These are phyloP conservation scores for Peromyscus maniculatus DNA, from an alignment of 2,113 vertebrate genomes.

Conservation along the genomic window DNA sequence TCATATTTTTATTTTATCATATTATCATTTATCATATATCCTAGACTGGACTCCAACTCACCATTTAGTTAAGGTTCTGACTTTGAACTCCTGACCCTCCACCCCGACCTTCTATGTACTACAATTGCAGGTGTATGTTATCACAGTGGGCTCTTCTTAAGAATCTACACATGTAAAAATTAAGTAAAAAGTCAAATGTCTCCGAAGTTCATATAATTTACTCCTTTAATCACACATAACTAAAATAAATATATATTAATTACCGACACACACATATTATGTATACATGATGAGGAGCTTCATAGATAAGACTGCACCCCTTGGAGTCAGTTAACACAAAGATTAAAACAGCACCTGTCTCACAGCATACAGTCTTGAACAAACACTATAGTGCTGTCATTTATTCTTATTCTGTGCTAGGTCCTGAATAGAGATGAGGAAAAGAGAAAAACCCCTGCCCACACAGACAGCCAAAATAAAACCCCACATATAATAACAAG, in stretches of 20 bases:
- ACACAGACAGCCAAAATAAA: background rate
- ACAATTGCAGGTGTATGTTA: background rate
- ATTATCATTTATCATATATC: background rate
- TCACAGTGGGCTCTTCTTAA: no score
- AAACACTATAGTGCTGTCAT: accelerated
- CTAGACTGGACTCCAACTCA: background rate
- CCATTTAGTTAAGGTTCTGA: background rate
- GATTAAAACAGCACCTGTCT: background rate
- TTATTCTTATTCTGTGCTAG: background rate
- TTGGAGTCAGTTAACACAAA: background rate
- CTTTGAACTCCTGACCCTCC: background rate
- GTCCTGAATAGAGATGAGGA: background rate
- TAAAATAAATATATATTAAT: background rate
- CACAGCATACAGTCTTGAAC: background rate
- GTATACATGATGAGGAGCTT: background rate
- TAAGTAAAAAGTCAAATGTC: background rate
- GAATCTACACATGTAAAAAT: background rate
- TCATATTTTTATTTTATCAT: background rate
- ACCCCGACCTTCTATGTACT: background rate
- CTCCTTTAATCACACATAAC: background rate
- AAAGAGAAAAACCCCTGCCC: background rate
- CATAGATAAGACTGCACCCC: background rate
- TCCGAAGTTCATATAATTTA: background rate
- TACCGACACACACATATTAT: background rate
- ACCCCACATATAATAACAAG: background rate